These are phyloP conservation scores for Macrophya annulata DNA, from an alignment of 2,888 invertebrate species.

Conservation along the genomic window DNA sequence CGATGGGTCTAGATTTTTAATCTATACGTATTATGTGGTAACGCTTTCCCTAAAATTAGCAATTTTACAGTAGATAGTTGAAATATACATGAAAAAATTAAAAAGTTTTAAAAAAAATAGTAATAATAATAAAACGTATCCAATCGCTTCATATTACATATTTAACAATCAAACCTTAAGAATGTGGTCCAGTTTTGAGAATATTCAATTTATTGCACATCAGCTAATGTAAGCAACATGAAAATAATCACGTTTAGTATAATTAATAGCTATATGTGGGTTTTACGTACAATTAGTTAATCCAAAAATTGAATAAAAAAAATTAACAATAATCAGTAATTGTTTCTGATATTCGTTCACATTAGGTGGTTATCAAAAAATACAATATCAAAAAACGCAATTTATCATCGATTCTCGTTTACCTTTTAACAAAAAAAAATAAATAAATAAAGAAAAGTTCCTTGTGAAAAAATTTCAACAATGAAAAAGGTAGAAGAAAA, in stretches of 20 bases:
- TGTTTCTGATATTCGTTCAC: slow-evolving; percentile 1
- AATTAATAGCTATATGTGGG: background rate
- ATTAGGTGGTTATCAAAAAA: background rate
- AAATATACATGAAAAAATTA: background rate
- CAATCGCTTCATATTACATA: background rate
- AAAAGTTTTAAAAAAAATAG: background rate
- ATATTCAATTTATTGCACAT: background rate
- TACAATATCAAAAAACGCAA: background rate
- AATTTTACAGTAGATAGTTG: background rate
- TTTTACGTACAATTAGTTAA: background rate
- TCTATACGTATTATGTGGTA: background rate
- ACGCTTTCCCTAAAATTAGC: background rate
- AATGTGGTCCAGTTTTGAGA: background rate
- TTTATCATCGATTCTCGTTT: background rate
- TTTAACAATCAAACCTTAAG: background rate
- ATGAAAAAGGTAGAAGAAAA: background rate
- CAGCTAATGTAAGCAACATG: slow-evolving; percentile 8
- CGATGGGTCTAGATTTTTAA: slow-evolving; percentile 23
- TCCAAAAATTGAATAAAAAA: background rate
- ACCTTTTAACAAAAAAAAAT: too few relatives aligned
- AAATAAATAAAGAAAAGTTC: background rate
- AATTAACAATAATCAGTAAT: background rate
- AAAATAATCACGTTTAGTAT: slow-evolving; percentile 22
- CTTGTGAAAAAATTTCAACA: background rate
- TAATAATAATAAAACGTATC: background rate